A percentile compares a stretch with the other conserved stretches of the same genome.
Conservation (phyloP, 2,113 vertebrate genomes). For the Cyprinodon variegatus region DNA sequence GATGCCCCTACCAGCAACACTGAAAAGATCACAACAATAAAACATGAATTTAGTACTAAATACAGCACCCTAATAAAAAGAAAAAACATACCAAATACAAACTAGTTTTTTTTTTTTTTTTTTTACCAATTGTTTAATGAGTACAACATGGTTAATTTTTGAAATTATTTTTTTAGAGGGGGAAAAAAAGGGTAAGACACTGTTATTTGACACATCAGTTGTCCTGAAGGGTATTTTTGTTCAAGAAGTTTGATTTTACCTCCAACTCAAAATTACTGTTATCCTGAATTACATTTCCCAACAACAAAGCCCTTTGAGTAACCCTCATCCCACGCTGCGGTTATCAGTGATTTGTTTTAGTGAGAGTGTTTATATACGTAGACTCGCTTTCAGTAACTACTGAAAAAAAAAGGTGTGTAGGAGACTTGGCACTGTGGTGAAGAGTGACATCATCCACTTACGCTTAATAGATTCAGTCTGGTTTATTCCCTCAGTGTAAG, state of each 20-base stretch:
- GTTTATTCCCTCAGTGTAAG: conserved; percentile 29
- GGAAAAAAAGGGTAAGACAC: too few relatives aligned
- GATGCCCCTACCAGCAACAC: too few relatives aligned
- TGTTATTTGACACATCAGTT: background rate
- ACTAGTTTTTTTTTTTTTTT: too few relatives aligned
- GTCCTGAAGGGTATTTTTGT: background rate
- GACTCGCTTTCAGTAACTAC: conserved; percentile 33
- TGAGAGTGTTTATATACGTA: conserved; percentile 17
- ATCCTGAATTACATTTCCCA: background rate
- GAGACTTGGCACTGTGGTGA: conserved; percentile 13
- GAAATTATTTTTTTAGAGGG: background rate
- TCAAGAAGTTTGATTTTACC: background rate
- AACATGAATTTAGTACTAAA: too few relatives aligned
- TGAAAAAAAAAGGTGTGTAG: conserved; percentile 21
- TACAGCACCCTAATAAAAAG: too few relatives aligned
- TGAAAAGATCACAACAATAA: too few relatives aligned
- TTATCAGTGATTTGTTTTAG: conserved; percentile 18
- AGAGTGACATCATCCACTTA: conserved; percentile 63
- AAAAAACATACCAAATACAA: too few relatives aligned
- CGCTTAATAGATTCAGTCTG: conserved; percentile 69
- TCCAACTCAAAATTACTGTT: background rate
- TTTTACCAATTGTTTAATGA: background rate
- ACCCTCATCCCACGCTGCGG: background rate
- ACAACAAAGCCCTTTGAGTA: background rate
- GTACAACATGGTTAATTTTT: background rate